Evolutionary conservation across 2,888 invertebrate species (phyloP).

Genomic region (Zele albiditarsus): DNA sequence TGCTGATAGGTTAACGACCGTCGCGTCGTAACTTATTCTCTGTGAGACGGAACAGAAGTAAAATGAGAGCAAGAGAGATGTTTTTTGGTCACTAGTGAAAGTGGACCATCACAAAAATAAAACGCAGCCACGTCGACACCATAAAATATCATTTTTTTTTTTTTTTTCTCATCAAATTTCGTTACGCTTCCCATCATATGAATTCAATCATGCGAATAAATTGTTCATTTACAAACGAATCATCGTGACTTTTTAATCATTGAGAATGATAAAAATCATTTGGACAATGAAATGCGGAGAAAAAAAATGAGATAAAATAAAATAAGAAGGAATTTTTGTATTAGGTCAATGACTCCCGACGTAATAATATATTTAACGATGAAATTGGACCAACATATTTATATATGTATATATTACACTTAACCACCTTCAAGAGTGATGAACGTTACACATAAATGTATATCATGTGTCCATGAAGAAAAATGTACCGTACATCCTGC

Average conservation of each 20-base stretch:
- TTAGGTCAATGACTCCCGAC: slow-evolving; percentile 26
- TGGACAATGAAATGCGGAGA: neutral
- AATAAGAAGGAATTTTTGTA: neutral
- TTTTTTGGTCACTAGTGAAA: slow-evolving; percentile 36
- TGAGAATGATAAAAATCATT: neutral
- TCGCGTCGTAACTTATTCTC: slow-evolving; percentile 29
- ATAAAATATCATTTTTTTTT: neutral
- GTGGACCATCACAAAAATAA: slow-evolving; percentile 40
- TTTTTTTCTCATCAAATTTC: neutral
- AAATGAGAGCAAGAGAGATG: neutral
- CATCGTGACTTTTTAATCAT: neutral
- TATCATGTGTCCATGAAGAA: slow-evolving; percentile 8
- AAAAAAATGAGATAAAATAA: slow-evolving; percentile 22
- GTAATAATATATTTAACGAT: slow-evolving; percentile 9
- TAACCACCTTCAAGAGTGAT: neutral
- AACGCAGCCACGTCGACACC: slow-evolving; percentile 16
- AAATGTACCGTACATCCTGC: slow-evolving; percentile 29
- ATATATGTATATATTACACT: neutral
- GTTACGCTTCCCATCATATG: slow-evolving; percentile 22
- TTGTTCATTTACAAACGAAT: neutral
- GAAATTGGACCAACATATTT: slow-evolving; percentile 15
- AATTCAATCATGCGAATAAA: slow-evolving; percentile 11
- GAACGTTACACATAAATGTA: slow-evolving; percentile 4
- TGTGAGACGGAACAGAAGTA: neutral
- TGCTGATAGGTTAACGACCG: slow-evolving; percentile 64